Evolutionary conservation across 2,888 invertebrate species (phyloP).

Genomic region (Eristalis tenax): DNA sequence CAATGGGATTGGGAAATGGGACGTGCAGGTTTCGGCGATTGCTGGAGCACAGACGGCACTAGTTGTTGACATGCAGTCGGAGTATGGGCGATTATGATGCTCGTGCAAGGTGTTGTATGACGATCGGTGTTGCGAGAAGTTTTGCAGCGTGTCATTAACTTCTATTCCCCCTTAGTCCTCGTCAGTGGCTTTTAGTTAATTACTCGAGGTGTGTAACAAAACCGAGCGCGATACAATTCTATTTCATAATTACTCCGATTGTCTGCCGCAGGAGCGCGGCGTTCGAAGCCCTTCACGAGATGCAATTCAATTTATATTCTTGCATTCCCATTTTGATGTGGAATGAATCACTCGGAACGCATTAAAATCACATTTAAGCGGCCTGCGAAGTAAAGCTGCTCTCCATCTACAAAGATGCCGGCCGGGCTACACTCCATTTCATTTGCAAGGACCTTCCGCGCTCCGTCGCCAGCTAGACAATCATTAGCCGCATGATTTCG

Average conservation of each 20-base stretch:
- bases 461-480: neutral
- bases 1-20: too few relatives aligned
- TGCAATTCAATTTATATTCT: conserved; percentile 12
- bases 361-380: conserved; percentile 48
- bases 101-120: too few relatives aligned
- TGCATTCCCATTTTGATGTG: conserved; percentile 18
- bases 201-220: neutral
- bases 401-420: neutral
- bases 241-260: conserved; percentile 16
- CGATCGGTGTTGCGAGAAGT: too few relatives aligned
- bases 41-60: too few relatives aligned
- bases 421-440: neutral
- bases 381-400: neutral
- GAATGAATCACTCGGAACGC: conserved; percentile 10
- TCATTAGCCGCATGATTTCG: conserved; percentile 36
- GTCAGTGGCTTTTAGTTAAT: neutral
- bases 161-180: too few relatives aligned
- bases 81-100: too few relatives aligned
- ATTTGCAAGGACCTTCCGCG: conserved; percentile 22
- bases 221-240: neutral
- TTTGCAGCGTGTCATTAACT: too few relatives aligned
- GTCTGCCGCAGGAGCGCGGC: neutral
- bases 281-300: neutral
- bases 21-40: too few relatives aligned
- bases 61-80: too few relatives aligned